Base-by-base conservation (phyloP, 2,797 vertebrate species). In the Mus caroli region DNA sequence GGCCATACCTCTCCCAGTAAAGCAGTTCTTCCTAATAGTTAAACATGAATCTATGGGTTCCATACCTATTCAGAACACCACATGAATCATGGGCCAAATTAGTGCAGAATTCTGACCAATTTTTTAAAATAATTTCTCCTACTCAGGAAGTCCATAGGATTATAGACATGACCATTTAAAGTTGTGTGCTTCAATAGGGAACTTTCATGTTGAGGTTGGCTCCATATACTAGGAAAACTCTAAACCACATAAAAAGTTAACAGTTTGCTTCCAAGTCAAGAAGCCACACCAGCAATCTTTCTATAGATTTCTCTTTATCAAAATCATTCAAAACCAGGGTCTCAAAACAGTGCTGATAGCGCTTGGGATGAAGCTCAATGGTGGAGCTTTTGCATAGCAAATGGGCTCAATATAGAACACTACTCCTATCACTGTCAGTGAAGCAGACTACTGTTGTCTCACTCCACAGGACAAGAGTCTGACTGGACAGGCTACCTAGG, bases 271-370 rank as follows among this genome's bases (percentile, higher is more conserved):
- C 86, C 67, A 79, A 83, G 54, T 75, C 34, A 71, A 92, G 77
- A 94, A 92, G 20, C 34, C 79, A 56, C 1, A 82, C 34, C 6
- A 17, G 46, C 7, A 78, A 5, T 88, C 40, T 43, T 17, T 13
- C 22, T 67, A n/a, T 85, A 52, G 31, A 15, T 97, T 89, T 94
- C 92, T 64, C 84, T 43, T 62, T 77, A 92, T 62, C 37, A 92
- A 95, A 92, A 56, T 67, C n/a, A 46, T 46, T 71, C 40, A 88
- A 84, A 69, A 3, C 71, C 40, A 26, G 37, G 60, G 71, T 56
- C 40, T 96, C 58, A 64, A 62, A 92, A 78, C 11, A 54, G 50
- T 12, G 26, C 20, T 19, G 46, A 28, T 9, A 87, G 67, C 19
- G 50, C 50, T 40, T 13, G 14, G 37, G 24, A 37, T 7, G 20